phyloP scores from a whole-genome alignment of 2,113 vertebrate genomes.

The Fregata magnificens region DNA sequence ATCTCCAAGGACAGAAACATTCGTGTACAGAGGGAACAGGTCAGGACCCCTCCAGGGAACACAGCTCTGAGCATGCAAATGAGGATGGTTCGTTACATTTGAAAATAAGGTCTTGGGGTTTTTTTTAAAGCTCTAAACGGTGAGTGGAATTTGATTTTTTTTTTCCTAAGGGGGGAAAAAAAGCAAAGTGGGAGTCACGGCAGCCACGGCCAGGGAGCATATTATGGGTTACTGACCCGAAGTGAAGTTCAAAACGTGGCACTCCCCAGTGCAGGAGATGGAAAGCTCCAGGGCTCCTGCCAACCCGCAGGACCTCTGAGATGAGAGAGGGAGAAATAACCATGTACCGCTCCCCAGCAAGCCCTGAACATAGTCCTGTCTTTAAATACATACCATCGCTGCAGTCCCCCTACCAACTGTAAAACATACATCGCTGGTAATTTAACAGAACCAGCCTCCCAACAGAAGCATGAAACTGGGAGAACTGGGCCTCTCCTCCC shows the following conservation, averaged over 20 bases:
- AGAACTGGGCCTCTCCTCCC: neutral
- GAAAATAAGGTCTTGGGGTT: neutral
- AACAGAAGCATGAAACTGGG: neutral
- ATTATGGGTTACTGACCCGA: neutral
- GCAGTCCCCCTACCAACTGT: no score
- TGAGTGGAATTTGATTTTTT: neutral
- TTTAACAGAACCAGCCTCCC: neutral
- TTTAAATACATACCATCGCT: fast-evolving
- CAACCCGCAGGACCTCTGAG: neutral
- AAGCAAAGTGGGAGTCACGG: neutral
- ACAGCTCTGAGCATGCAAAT: slow-evolving; percentile 5
- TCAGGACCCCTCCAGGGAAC: neutral
- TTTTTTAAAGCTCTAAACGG: neutral
- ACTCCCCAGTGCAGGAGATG: neutral
- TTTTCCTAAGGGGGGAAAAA: neutral
- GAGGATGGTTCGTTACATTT: neutral
- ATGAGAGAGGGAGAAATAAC: neutral
- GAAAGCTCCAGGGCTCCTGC: neutral
- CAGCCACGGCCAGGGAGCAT: neutral
- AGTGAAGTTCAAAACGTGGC: neutral
- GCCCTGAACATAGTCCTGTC: neutral
- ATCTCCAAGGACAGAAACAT: neutral
- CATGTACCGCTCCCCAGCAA: fast-evolving
- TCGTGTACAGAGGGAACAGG: neutral
- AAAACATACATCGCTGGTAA: neutral